Base-by-base conservation (phyloP, 2,113 vertebrate genomes). In the Baryphthengus martii region DNA sequence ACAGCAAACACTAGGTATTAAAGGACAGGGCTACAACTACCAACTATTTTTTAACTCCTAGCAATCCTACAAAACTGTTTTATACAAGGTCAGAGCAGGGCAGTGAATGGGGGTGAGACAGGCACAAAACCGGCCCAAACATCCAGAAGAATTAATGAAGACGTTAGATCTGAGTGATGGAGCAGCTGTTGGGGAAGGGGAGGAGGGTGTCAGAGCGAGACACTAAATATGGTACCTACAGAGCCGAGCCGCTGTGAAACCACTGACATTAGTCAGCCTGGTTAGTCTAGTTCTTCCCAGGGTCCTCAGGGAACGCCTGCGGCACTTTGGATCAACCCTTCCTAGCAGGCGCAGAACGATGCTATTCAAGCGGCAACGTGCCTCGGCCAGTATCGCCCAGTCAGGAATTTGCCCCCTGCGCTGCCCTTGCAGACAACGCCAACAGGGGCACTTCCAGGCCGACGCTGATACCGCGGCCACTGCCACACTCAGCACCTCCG, bases 401-500 rank as follows among this genome's bases (percentile, higher is more conserved):
- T 1, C 3, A 15, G 42, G 42, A 13, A 20, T 79, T 52, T 88
- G 59, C 12, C 65, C 80, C 82, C 89, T 39, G n/a, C 3, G 3
- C 28, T 5, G 9, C 1, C 1, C 2, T 25, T 56, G 26, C 10
- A 5, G 33, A 6, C 3, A 77, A 35, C 11, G 14, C n/a, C n/a
- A 0, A 0, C 3, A 2, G 47, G 20, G 47, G 20, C 17, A 10
- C 47, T 40, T 7, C 12, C n/a, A 19, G 24, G 19, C 10, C 7
- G n/a, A 17, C 7, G 39, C 28, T 45, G 53, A 20, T 17, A 2
- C 56, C 9, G 31, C 66, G 11, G 44, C 2, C 0, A 45, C 2
- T 7, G 13, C 59, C 13, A 1, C 0, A 3, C 44, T 42, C 3
- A 0, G 39, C n/a, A 28, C 6, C 42, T 31, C 45, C 9, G 13